These are phyloP conservation scores for Oenanthe melanoleuca DNA, from an alignment of 2,113 vertebrate species.

Conservation along the genomic window DNA sequence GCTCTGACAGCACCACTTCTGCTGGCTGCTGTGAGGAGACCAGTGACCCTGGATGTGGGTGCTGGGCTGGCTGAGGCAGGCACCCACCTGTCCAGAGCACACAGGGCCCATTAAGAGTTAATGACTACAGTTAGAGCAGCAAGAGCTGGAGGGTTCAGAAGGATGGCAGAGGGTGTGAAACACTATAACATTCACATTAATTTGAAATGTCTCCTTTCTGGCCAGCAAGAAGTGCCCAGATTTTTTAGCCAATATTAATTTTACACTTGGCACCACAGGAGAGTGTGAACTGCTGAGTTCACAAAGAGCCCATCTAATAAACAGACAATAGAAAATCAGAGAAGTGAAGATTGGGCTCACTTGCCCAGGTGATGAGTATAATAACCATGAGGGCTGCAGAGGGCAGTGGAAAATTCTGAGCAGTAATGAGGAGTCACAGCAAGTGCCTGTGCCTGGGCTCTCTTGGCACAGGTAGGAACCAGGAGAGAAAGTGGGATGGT, in stretches of 20 bases:
- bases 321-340: conserved; percentile 66
- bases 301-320: conserved; percentile 66
- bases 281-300: conserved; percentile 64
- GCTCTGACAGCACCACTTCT: not conserved
- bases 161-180: conserved; percentile 54
- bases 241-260: conserved; percentile 76
- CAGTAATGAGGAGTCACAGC: conserved; percentile 37
- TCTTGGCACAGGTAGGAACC: not conserved
- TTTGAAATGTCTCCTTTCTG: conserved; percentile 50
- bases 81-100: not conserved
- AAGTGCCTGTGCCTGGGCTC: not conserved
- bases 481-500: not conserved
- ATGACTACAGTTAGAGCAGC: conserved; percentile 34
- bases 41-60: not conserved
- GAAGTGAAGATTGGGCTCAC: conserved; percentile 43
- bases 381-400: conserved; percentile 50
- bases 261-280: conserved; percentile 72
- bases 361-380: conserved; percentile 22
- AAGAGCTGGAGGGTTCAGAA: conserved; percentile 36
- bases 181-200: conserved; percentile 62
- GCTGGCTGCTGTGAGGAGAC: not conserved
- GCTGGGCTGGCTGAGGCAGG: not conserved
- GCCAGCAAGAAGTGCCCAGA: conserved; percentile 59
- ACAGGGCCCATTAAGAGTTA: conserved; percentile 46
- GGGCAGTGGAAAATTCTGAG: conserved; percentile 50